Evolutionary conservation across 53 echinoderm and acorn worm species (phyloP).

Genomic region (Crossaster papposus): DNA sequence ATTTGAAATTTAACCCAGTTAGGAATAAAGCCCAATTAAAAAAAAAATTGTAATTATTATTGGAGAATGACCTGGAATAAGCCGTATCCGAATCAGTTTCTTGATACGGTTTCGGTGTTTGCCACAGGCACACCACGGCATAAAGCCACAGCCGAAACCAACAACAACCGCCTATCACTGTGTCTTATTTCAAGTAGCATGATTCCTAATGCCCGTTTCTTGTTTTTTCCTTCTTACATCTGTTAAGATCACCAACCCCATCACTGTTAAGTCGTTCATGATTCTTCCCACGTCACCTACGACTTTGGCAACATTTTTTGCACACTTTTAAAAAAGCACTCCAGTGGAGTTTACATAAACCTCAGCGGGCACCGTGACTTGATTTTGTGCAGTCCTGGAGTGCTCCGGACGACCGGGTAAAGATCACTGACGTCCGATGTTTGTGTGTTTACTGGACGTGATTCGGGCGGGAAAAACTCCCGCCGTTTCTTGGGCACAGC

Average conservation of each 20-base stretch:
- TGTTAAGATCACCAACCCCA: neutral
- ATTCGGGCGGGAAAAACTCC: conserved; percentile 19
- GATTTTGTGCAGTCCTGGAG: neutral
- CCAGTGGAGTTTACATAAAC: neutral
- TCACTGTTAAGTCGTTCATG: neutral
- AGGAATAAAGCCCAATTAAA: too few species aligned
- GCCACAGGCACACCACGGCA: too few species aligned
- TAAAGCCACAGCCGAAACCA: too few species aligned
- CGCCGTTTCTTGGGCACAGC: conserved; percentile 3
- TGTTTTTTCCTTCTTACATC: too few species aligned
- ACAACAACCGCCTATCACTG: too few species aligned
- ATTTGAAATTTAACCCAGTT: too few species aligned
- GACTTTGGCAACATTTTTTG: neutral
- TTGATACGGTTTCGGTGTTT: too few species aligned
- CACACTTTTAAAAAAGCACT: conserved; percentile 10
- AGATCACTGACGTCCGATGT: neutral
- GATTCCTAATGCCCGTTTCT: too few species aligned
- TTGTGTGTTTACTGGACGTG: conserved; percentile 20
- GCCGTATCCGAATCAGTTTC: too few species aligned
- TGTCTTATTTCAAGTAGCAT: too few species aligned
- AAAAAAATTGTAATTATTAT: too few species aligned
- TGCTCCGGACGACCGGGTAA: neutral
- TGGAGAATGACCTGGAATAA: too few species aligned
- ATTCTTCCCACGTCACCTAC: neutral
- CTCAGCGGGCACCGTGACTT: neutral